phyloP scores from a whole-genome alignment of 2,797 vertebrate species.

The Microctenopoma lineatum region DNA sequence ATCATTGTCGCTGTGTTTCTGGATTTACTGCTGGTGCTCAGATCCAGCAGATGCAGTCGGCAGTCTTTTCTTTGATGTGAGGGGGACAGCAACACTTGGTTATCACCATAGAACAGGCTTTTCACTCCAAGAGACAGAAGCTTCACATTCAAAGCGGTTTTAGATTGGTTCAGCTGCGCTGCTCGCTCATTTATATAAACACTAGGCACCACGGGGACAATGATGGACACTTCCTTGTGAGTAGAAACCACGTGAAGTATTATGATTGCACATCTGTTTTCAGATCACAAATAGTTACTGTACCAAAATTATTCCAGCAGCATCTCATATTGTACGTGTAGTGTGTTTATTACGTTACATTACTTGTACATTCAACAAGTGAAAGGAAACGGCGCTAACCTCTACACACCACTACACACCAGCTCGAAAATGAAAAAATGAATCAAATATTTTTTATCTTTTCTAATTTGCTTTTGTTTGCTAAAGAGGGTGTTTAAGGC shows the following conservation, averaged over 20 bases:
- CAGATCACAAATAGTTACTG: constrained; percentile 9
- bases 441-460: background rate
- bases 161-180: constrained; percentile 20
- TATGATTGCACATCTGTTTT: constrained; percentile 29
- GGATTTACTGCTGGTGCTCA: constrained; percentile 27
- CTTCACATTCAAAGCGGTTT: constrained; percentile 25
- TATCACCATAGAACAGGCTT: constrained; percentile 55
- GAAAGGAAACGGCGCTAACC: too few relatives aligned
- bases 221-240: constrained; percentile 24
- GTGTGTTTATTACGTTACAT: too few relatives aligned
- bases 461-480: constrained; percentile 13
- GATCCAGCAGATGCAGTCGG: constrained; percentile 35
- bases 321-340: too few relatives aligned
- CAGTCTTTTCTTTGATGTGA: constrained; percentile 43
- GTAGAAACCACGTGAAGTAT: constrained; percentile 1
- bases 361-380: too few relatives aligned
- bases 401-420: too few relatives aligned
- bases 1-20: constrained; percentile 26
- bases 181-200: constrained; percentile 35
- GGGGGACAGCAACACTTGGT: constrained; percentile 32
- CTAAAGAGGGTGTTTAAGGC: constrained; percentile 11
- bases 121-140: constrained; percentile 37
- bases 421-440: background rate
- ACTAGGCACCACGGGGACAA: background rate
- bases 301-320: too few relatives aligned